A percentile compares a stretch with the other conserved stretches of the same genome.
These are phyloP conservation scores for Sisyra terminalis DNA, from an alignment of 2,888 invertebrate species.

Conservation along the genomic window DNA sequence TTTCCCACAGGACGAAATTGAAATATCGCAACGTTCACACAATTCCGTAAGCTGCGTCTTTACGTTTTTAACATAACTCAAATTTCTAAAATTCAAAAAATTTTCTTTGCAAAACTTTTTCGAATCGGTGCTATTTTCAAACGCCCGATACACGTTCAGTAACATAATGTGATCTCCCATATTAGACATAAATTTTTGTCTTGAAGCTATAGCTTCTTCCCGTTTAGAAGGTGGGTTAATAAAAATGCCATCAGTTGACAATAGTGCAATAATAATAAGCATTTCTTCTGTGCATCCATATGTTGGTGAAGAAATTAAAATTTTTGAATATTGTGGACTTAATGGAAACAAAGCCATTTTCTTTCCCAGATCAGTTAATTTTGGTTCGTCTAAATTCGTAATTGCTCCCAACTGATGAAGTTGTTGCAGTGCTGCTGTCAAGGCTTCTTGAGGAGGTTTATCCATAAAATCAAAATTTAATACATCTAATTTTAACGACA, in stretches of 20 bases:
- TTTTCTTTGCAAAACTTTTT: slow-evolving; percentile 82
- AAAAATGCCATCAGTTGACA: slow-evolving; percentile 81
- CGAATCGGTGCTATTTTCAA: slow-evolving; percentile 52
- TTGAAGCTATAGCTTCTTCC: slow-evolving; percentile 55
- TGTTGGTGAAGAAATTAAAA: slow-evolving; percentile 58
- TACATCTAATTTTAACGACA: slow-evolving; percentile 71
- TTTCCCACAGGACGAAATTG: slow-evolving; percentile 44
- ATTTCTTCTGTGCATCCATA: slow-evolving; percentile 67
- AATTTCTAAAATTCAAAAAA: slow-evolving; percentile 67
- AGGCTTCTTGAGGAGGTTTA: slow-evolving; percentile 57
- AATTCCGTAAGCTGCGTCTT: slow-evolving; percentile 62
- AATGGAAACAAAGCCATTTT: slow-evolving; percentile 85
- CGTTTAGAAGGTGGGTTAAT: slow-evolving; percentile 55
- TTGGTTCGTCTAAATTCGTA: slow-evolving; percentile 34
- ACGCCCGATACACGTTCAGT: slow-evolving; percentile 68
- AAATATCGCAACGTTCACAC: slow-evolving; percentile 42
- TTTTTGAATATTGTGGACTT: slow-evolving; percentile 76
- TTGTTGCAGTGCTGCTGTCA: slow-evolving; percentile 44
- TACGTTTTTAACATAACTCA: slow-evolving; percentile 65
- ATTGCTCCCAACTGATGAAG: slow-evolving; percentile 57
- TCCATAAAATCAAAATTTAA: slow-evolving; percentile 82
- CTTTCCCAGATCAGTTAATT: slow-evolving; percentile 62
- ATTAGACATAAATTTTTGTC: slow-evolving; percentile 65
- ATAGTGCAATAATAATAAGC: slow-evolving; percentile 67
- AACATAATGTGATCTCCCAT: slow-evolving; percentile 87